Percentiles rank a stretch among this genome's conserved stretches.
Evolutionary conservation across 30 jellyfish, hydroid and myxozoan species (phyloP).

Genomic region (Aurelia aurita complex sp. Pacific): DNA sequence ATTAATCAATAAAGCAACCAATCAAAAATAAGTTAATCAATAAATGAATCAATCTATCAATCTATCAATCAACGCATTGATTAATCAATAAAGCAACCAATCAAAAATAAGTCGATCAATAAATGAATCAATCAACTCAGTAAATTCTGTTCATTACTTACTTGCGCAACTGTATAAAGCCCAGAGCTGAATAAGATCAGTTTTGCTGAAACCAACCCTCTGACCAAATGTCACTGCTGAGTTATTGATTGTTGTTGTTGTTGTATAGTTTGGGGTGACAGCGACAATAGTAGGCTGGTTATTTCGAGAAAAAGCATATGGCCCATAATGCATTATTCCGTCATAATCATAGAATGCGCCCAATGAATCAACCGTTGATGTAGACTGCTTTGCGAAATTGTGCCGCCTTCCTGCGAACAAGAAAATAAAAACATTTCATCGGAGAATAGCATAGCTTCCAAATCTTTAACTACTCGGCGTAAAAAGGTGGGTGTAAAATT

Average conservation of each 20-base stretch:
- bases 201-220: constrained; percentile 15
- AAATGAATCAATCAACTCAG: background rate
- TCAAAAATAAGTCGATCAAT: too few relatives aligned
- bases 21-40: too few relatives aligned
- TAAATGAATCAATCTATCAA: too few relatives aligned
- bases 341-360: constrained; percentile 33
- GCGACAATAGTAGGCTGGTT: constrained; percentile 24
- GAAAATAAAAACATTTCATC: too few relatives aligned
- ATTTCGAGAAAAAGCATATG: constrained; percentile 24
- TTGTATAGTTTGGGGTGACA: constrained; percentile 11
- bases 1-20: too few relatives aligned
- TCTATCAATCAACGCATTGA: too few relatives aligned
- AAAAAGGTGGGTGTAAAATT: too few relatives aligned
- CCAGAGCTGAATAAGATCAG: constrained; percentile 28
- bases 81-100: too few relatives aligned
- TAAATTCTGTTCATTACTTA: background rate
- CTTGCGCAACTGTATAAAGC: constrained; percentile 14
- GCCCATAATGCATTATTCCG: constrained; percentile 33
- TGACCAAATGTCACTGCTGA: constrained; percentile 18
- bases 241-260: background rate
- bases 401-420: background rate
- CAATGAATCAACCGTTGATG: constrained; percentile 15
- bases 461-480: too few relatives aligned
- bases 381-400: constrained; percentile 13
- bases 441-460: too few relatives aligned